Evolutionary conservation across 2,113 vertebrate species (phyloP), one percentile per base, ranked within the genome.

Genomic region (Trematomus loennbergii): DNA sequence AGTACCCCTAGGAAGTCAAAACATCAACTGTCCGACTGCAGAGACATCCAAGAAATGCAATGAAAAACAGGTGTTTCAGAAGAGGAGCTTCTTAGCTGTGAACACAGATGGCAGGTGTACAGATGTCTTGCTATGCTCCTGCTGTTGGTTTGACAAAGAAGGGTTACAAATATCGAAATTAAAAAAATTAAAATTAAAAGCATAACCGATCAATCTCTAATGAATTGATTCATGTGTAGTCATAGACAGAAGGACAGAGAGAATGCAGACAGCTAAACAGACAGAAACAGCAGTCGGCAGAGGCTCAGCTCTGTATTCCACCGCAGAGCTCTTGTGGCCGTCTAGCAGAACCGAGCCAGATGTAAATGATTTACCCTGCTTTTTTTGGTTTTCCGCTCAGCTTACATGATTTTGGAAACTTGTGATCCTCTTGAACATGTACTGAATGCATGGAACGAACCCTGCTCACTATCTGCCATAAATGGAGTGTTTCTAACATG

Each of bases 301-400:
- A 7, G 52, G 18, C 49, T 62, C n/a, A 65, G 40, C 22, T 13
- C 33, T 63, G 25, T 62, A 1, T 49, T 67, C 54, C 63, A 77
- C 53, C 73, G 72, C 75, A 50, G 29, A 85, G 61, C 36, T 87
- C 48, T 79, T 78, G 69, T 72, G 61, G 73, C 52, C 8, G 0
- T 72, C 62, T 54, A 71, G 49, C 65, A 55, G 78, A 53, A 29
- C 17, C 0, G 36, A 60, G 61, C 70, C 91, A 91, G 67, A 88
- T 85, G 90, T 85, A 85, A 85, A 82, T 88, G 65, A 90, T 90
- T 91, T 88, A 78, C 57, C 16, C 59, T 36, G 57, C 46, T 67
- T 57, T 58, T 62, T 67, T 72, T 73, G 71, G n/a, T 64, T 58
- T 58, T 52, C 62, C 5, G 5, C 78, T 85, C 71, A 69, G 62